Evolutionary conservation across 1,140 invertebrate genomes (phyloP), one percentile per base, ranked within the genome.

Genomic region (Aplysia californica): DNA sequence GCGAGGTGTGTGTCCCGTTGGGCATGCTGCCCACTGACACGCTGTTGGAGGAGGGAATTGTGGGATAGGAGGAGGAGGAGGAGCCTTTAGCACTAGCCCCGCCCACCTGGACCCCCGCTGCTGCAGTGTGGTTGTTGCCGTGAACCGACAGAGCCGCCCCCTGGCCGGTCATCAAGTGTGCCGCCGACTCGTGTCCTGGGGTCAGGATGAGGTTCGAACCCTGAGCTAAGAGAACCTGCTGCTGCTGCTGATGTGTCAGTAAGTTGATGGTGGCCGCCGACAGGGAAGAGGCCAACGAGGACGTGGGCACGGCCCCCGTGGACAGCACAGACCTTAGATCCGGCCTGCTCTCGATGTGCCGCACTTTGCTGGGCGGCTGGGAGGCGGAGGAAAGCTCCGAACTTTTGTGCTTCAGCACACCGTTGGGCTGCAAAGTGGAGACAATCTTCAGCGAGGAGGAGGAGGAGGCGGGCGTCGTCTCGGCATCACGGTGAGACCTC

Each of bases 371-470:
- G 3, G 70, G 70, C 35, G 29, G 35, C 1, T 59, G 39, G 21
- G 29, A 23, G 3, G 31, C 5, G n/a, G 58, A 38, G 1, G n/a
- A n/a, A n/a, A 58, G 1, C n/a, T 61, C 70, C 21, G 33, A 35
- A 21, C 44, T 70, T 70, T 70, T 70, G 38, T 70, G 68, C 50
- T 70, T 70, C 18, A 58, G 1, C 20, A 55, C 31, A n/a, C 68
- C 68, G 58, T 70, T 70, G 33, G 21, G 33, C 10, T 41, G 68
- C 5, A 35, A 15, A 35, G 6, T 56, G 29, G 33, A 15, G 21
- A 70, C 36, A 56, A 70, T 39, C 31, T 56, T 70, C 50, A 70
- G 31, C 5, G 23, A n/a, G 44, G 44, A 15, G 44, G 44, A 50
- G 10, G 44, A n/a, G n/a, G n/a, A n/a, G n/a, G n/a, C n/a, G n/a